Evolutionary conservation across 2,888 invertebrate species (phyloP).

Genomic region (Notodonta ziczac): DNA sequence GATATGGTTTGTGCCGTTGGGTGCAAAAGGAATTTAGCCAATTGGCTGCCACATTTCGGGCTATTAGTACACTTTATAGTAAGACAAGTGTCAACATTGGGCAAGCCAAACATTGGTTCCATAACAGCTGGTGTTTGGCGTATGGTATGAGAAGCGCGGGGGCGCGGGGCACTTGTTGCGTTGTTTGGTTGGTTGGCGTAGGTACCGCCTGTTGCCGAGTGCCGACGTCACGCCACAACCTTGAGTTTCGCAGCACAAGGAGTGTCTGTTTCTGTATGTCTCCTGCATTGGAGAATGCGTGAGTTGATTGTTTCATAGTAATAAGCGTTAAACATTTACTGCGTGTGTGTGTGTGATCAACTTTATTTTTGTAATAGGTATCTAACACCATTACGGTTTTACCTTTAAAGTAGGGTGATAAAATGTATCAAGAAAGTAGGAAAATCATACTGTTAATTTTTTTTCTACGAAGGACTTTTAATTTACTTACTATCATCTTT

Average conservation of each 20-base stretch:
- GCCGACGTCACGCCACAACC: slow-evolving; percentile 71
- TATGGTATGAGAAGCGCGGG: slow-evolving; percentile 65
- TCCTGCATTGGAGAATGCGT: slow-evolving; percentile 32
- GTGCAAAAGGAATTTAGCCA: background rate
- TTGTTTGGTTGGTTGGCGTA: slow-evolving; percentile 78
- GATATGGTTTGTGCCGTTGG: no score
- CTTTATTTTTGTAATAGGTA: no score
- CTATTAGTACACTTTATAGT: background rate
- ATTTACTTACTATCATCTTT: no score
- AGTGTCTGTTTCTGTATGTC: slow-evolving; percentile 49
- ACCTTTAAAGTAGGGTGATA: no score
- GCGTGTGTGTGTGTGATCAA: no score
- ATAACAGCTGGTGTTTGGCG: slow-evolving; percentile 63
- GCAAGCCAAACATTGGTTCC: slow-evolving; percentile 22
- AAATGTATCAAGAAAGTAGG: no score
- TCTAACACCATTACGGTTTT: no score
- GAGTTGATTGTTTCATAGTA: background rate
- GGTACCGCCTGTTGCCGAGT: slow-evolving; percentile 70
- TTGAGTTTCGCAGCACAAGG: slow-evolving; percentile 64
- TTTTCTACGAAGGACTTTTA: no score
- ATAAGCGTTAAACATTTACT: background rate
- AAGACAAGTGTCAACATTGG: background rate
- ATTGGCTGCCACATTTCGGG: background rate
- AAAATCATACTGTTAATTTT: no score
- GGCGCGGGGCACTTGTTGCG: slow-evolving; percentile 80